These are phyloP conservation scores for Serinus canaria DNA, from an alignment of 2,113 vertebrate species.

Conservation along the genomic window DNA sequence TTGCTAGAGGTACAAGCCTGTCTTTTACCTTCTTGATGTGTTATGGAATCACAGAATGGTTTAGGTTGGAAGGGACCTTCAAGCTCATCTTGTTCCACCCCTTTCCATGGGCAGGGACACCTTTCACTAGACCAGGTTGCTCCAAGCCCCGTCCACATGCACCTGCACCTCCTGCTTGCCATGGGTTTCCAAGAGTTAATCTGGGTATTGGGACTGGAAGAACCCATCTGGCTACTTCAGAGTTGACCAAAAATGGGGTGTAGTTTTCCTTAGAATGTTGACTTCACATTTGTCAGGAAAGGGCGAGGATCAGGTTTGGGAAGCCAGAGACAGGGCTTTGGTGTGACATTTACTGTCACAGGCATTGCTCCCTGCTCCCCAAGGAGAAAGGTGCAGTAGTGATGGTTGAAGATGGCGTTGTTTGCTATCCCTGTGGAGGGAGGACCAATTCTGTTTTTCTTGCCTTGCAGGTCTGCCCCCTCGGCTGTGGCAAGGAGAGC, in stretches of 20 bases:
- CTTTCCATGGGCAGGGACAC: neutral
- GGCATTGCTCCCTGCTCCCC: neutral
- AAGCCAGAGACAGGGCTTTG: neutral
- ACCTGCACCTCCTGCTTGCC: neutral
- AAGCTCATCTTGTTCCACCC: neutral
- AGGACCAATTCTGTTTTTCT: neutral
- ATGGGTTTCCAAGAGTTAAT: neutral
- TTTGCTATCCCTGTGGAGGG: neutral
- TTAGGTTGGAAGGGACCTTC: neutral
- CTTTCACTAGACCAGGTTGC: neutral
- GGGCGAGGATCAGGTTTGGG: neutral
- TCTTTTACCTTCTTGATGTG: neutral
- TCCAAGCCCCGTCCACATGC: neutral
- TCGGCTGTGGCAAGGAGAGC: constrained; percentile 76
- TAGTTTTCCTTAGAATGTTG: neutral
- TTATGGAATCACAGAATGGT: neutral
- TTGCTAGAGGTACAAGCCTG: constrained; percentile 33
- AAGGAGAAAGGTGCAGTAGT: neutral
- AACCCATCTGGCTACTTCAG: neutral
- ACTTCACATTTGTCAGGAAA: neutral
- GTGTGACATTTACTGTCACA: neutral
- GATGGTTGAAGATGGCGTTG: fast-evolving
- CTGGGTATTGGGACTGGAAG: neutral
- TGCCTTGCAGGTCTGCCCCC: constrained; percentile 60
- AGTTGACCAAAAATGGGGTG: neutral